Conservation (phyloP, 2,888 invertebrate species). For the Azorinus chamasolen region DNA sequence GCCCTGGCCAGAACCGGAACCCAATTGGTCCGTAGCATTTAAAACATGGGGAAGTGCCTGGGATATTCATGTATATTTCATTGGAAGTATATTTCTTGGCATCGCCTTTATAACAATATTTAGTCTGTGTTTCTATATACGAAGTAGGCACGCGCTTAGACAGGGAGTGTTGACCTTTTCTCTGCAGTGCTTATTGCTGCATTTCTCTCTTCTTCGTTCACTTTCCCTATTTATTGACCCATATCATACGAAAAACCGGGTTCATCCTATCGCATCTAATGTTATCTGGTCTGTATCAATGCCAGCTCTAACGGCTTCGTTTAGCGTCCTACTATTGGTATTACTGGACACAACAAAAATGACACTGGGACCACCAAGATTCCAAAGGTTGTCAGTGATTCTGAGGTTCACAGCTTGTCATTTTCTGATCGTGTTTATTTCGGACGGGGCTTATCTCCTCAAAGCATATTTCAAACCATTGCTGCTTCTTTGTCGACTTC, state of each 20-base stretch:
- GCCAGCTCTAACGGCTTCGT: conserved; percentile 75
- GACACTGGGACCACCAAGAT: conserved; percentile 74
- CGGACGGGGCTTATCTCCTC: conserved; percentile 66
- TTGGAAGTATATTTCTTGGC: conserved; percentile 58
- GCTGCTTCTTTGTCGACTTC: conserved; percentile 72
- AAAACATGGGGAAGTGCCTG: conserved; percentile 72
- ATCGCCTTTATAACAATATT: conserved; percentile 48
- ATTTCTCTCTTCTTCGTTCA: conserved; percentile 65
- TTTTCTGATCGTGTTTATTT: conserved; percentile 63
- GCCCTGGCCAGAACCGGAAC: conserved; percentile 73
- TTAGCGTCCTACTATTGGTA: conserved; percentile 74
- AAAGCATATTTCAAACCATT: conserved; percentile 57
- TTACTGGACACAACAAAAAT: conserved; percentile 78
- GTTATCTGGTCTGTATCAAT: conserved; percentile 72
- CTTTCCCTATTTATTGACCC: conserved; percentile 70
- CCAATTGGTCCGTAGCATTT: conserved; percentile 71
- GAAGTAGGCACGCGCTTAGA: conserved; percentile 33
- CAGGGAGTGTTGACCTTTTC: conserved; percentile 68
- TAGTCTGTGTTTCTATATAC: conserved; percentile 53
- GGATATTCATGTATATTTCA: conserved; percentile 74
- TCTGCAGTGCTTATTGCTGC: conserved; percentile 65
- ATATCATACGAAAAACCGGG: conserved; percentile 56
- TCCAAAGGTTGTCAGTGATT: conserved; percentile 71
- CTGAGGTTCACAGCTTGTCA: conserved; percentile 67
- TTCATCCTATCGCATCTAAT: conserved; percentile 48